Conservation (phyloP, 2,113 vertebrate genomes). For the Oxyura jamaicensis region DNA sequence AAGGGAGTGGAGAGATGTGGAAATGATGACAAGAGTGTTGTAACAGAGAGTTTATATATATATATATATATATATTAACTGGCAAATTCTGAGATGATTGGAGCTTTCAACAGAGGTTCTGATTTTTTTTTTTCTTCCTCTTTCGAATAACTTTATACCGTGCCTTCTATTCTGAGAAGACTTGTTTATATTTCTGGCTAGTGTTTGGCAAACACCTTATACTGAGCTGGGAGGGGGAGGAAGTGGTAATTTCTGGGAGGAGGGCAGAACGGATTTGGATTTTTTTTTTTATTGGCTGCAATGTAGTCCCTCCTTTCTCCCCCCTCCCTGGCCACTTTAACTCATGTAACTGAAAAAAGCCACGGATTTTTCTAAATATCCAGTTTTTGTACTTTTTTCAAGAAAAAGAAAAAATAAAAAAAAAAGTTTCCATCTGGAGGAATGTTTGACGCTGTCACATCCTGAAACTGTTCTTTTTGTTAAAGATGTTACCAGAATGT, state of each 20-base stretch:
- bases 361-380: constrained; percentile 71
- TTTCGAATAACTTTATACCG: constrained; percentile 71
- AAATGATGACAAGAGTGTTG: constrained; percentile 18
- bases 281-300: constrained; percentile 61
- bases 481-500: constrained; percentile 65
- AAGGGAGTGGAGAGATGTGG: constrained; percentile 23
- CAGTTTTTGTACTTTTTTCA: constrained; percentile 71
- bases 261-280: constrained; percentile 68
- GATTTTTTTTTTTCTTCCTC: constrained; percentile 41
- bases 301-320: constrained; percentile 72
- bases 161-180: constrained; percentile 78
- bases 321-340: constrained; percentile 69
- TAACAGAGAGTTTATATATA: constrained; percentile 43
- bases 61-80: constrained; percentile 57
- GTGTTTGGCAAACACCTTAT: constrained; percentile 61
- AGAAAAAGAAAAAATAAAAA: constrained; percentile 49
- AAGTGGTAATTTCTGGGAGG: constrained; percentile 71
- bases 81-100: constrained; percentile 61
- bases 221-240: constrained; percentile 56
- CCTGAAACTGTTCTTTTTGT: constrained; percentile 60
- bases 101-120: constrained; percentile 65
- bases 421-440: constrained; percentile 50
- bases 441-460: constrained; percentile 71
- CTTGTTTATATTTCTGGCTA: constrained; percentile 80
- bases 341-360: constrained; percentile 62